A percentile compares a stretch with the other conserved stretches of the same genome.
Conservation (phyloP, 2,797 vertebrate genomes). For the Mus spretus region DNA sequence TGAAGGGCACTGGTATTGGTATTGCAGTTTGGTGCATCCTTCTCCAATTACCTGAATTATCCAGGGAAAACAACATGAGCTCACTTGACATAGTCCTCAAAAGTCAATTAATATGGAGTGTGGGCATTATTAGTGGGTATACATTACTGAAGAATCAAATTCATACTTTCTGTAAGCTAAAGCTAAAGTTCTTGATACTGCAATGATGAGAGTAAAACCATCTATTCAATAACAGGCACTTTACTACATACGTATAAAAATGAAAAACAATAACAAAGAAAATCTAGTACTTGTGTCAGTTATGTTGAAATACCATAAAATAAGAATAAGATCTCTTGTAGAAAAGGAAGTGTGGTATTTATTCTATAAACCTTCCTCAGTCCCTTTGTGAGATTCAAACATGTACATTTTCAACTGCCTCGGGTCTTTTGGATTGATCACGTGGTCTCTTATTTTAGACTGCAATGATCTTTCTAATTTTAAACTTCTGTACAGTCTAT, state of each 20-base stretch:
- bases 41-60: conserved; percentile 43
- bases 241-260: not conserved
- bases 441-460: conserved; percentile 50
- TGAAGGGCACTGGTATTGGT: not conserved
- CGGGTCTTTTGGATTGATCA: conserved; percentile 32
- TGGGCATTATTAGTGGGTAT: not conserved
- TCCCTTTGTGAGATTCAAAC: conserved; percentile 51
- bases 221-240: not conserved
- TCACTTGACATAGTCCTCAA: conserved; percentile 61
- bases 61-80: conserved; percentile 7
- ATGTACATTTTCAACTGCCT: conserved; percentile 1
- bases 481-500: not conserved
- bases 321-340: not conserved
- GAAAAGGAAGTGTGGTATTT: conserved; percentile 58
- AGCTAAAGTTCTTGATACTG: not conserved
- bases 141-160: conserved; percentile 38
- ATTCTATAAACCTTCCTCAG: conserved; percentile 1
- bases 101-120: conserved; percentile 15
- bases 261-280: not conserved
- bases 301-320: not conserved
- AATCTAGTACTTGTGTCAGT: not conserved
- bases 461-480: not conserved
- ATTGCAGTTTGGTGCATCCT: not conserved
- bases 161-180: conserved; percentile 8
- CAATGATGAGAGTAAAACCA: not conserved